These are phyloP conservation scores for Hoplostethus mediterraneus DNA, from an alignment of 2,797 vertebrate species.

Conservation along the genomic window DNA sequence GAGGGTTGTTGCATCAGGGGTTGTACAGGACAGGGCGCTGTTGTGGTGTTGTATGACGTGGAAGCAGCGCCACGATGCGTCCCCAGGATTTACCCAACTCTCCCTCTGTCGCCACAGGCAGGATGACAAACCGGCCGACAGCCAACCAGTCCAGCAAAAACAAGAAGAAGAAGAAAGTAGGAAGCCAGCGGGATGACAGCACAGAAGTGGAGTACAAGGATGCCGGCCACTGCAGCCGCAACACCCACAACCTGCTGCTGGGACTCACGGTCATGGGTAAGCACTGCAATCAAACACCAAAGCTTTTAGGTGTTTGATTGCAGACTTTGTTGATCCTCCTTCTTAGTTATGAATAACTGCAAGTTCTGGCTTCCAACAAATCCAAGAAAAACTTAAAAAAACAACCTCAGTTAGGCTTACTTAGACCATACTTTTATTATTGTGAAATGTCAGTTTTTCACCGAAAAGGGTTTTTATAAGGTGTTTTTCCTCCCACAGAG, in stretches of 20 bases:
- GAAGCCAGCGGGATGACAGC: slow-evolving; percentile 69
- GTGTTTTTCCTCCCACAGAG: background rate
- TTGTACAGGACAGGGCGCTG: background rate
- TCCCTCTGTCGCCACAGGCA: slow-evolving; percentile 65
- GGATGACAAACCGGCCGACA: slow-evolving; percentile 83
- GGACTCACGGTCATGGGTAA: slow-evolving; percentile 83
- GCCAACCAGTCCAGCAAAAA: slow-evolving; percentile 76
- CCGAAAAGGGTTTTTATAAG: too few relatives aligned
- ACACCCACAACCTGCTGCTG: slow-evolving; percentile 82
- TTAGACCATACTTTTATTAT: too few relatives aligned
- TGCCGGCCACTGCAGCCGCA: slow-evolving; percentile 79
- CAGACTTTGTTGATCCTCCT: too few relatives aligned
- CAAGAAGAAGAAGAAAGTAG: slow-evolving; percentile 67
- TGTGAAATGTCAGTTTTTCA: too few relatives aligned
- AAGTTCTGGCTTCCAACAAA: too few relatives aligned
- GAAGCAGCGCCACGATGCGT: background rate
- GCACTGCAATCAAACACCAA: background rate
- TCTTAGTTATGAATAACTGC: too few relatives aligned
- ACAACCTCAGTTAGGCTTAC: too few relatives aligned
- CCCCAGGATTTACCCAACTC: background rate
- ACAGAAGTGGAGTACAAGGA: slow-evolving; percentile 71
- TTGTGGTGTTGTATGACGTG: background rate
- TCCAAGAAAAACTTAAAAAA: too few relatives aligned
- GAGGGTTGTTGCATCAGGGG: background rate
- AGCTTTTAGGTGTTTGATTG: too few relatives aligned